Percentiles rank a stretch among this genome's conserved stretches.
Evolutionary conservation across 2,797 vertebrate species (phyloP).

Genomic region (Cryptoblepharus egeriae): DNA sequence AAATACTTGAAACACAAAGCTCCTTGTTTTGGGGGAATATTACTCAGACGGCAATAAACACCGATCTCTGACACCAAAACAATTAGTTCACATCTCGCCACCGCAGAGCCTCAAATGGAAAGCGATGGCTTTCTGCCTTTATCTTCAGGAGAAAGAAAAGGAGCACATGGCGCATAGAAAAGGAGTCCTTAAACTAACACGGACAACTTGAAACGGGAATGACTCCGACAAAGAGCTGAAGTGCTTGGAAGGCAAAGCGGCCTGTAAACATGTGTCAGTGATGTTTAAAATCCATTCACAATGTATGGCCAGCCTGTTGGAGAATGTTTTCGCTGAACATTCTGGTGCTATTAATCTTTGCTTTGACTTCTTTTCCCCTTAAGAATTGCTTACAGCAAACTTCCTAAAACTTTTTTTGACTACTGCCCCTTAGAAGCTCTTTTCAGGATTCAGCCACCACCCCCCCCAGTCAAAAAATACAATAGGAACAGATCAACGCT

Average conservation of each 20-base stretch:
- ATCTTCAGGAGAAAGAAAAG: not conserved
- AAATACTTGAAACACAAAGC: constrained; percentile 27
- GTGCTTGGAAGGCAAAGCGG: not conserved
- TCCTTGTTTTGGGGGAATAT: constrained; percentile 27
- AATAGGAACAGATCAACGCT: too few species aligned
- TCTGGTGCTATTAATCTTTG: not conserved
- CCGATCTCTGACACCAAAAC: constrained; percentile 13
- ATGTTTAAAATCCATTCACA: not conserved
- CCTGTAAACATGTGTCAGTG: not conserved
- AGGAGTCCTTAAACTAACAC: not conserved
- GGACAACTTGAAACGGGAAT: not conserved
- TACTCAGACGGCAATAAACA: constrained; percentile 19
- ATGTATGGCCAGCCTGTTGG: not conserved
- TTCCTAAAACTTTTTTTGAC: too few species aligned
- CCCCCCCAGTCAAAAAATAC: too few species aligned
- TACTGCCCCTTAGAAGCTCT: too few species aligned
- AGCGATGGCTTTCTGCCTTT: not conserved
- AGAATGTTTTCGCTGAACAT: not conserved
- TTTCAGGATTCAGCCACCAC: too few species aligned
- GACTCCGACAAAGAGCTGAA: not conserved
- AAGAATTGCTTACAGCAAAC: too few species aligned
- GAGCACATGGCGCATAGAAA: not conserved
- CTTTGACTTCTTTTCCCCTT: not conserved
- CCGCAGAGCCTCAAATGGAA: not conserved
- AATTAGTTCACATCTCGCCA: not conserved